phyloP scores from a whole-genome alignment of 1,140 invertebrate genomes.

The Leptinotarsa texana region DNA sequence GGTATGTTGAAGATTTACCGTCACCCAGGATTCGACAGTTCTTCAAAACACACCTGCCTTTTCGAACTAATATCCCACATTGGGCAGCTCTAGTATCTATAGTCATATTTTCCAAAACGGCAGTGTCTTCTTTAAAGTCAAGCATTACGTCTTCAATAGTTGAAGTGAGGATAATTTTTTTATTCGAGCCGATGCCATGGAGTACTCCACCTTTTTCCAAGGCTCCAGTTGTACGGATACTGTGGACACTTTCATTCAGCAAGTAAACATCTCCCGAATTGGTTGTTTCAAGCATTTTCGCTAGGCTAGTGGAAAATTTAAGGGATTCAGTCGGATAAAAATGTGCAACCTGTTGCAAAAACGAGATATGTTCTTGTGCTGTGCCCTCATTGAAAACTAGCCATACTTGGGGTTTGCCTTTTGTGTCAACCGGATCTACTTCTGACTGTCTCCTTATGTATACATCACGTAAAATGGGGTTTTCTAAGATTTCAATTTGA shows the following conservation, averaged over 20 bases:
- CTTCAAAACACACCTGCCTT: conserved; percentile 41
- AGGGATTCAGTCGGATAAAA: conserved; percentile 53
- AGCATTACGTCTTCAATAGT: conserved; percentile 55
- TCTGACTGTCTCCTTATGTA: conserved; percentile 41
- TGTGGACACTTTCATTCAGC: conserved; percentile 56
- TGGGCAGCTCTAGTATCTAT: conserved; percentile 55
- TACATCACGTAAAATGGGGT: conserved; percentile 60
- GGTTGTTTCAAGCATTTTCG: conserved; percentile 58
- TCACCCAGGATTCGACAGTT: conserved; percentile 55
- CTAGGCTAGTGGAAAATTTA: conserved; percentile 53
- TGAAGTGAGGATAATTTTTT: conserved; percentile 51
- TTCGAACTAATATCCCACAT: conserved; percentile 54
- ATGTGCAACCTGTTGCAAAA: conserved; percentile 55
- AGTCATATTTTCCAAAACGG: conserved; percentile 55
- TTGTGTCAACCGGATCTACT: conserved; percentile 35
- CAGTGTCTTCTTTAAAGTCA: conserved; percentile 53
- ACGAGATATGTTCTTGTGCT: conserved; percentile 56
- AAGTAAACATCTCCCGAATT: conserved; percentile 56
- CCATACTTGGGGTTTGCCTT: conserved; percentile 50
- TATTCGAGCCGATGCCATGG: conserved; percentile 52
- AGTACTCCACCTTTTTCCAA: conserved; percentile 59
- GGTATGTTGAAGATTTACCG: conserved; percentile 53
- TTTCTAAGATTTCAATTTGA: conserved; percentile 66
- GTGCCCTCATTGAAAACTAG: conserved; percentile 60
- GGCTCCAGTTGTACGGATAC: conserved; percentile 54